Evolutionary conservation across 2,797 vertebrate species (phyloP), one percentile per base, ranked within the genome.

Genomic region (Synanceia verrucosa): DNA sequence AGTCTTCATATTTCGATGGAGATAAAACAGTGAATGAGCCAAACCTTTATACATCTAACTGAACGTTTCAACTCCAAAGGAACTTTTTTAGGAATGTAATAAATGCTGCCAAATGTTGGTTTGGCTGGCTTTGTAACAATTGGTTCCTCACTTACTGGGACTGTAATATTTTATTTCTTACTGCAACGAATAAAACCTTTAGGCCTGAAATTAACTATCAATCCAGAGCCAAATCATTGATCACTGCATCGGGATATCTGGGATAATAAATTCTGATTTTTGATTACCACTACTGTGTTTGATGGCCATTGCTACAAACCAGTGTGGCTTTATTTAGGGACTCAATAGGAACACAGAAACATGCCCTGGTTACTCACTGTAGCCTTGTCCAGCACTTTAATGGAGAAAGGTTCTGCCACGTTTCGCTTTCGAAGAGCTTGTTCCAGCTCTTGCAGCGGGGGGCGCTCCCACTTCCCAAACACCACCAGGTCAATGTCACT

Each of bases 401-500:
- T 99, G 84, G 97, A 97, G 89, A 94, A 95, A 0, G 97, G 96
- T 86, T 98, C 96, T 0, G 98, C 97, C 89, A 99, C 96, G 0
- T 94, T 96, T 88, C 96, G 96, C 92, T 97, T 97, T 70, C 96
- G 95, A 53, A 99, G 94, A 55, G 97, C 98, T 85, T 99, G 97
- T 84, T 99, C 98, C 79, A 99, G 77, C 62, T 96, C 94, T 79
- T 97, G 97, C 55, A 99, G 88, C 4, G 98, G 98, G 23, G 96
- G 97, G 5, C 96, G 95, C 52, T 97, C 97, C 98, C 97, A 99
- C 77, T 97, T 99, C 53, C 98, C 97, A 86, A 99, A 98, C 86
- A 99, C 98, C 86, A 99, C 98, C 80, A 99, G 92, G 89, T 99
- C 98, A 44, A 99, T 99, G 94, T 99, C 98, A 88, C 97, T 99